These are phyloP conservation scores for Volucella zonaria DNA, from an alignment of 2,888 invertebrate genomes.

Conservation along the genomic window DNA sequence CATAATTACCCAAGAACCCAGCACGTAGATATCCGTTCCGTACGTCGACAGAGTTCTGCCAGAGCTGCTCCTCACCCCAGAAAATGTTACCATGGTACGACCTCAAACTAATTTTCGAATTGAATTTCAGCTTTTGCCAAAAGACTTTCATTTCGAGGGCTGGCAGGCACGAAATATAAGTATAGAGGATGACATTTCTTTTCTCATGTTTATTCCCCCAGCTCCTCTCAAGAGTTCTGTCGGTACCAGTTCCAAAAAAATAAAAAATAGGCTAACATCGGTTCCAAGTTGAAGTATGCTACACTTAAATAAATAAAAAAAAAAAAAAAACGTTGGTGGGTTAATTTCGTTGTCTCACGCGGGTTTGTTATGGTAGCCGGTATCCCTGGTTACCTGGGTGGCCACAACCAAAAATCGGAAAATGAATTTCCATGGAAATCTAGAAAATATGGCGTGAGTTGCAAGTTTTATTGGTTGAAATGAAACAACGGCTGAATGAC, in stretches of 20 bases:
- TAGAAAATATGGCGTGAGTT: constrained; percentile 14
- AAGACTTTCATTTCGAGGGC: background rate
- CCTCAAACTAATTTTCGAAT: constrained; percentile 67
- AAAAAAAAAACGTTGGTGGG: constrained; percentile 16
- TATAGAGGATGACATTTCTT: constrained; percentile 25
- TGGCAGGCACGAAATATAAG: background rate
- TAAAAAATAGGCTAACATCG: constrained; percentile 38
- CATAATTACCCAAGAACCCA: constrained; percentile 49
- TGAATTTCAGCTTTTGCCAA: constrained; percentile 52
- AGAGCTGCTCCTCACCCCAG: background rate
- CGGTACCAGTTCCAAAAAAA: background rate
- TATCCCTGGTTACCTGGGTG: constrained; percentile 35
- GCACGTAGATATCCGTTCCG: background rate
- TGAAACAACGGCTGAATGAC: constrained; percentile 51
- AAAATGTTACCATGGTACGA: constrained; percentile 36
- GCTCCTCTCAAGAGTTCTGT: background rate
- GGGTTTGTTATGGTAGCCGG: constrained; percentile 56
- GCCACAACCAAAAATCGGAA: constrained; percentile 19
- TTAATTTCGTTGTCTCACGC: constrained; percentile 64
- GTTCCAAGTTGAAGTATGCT: constrained; percentile 34
- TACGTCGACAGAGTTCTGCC: background rate
- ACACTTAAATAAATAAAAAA: constrained; percentile 40
- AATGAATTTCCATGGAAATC: constrained; percentile 59
- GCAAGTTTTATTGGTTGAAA: constrained; percentile 5
- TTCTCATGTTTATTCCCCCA: background rate